Base-by-base conservation (phyloP, 1,140 invertebrate genomes). In the Hyposmocoma kahamanoa region DNA sequence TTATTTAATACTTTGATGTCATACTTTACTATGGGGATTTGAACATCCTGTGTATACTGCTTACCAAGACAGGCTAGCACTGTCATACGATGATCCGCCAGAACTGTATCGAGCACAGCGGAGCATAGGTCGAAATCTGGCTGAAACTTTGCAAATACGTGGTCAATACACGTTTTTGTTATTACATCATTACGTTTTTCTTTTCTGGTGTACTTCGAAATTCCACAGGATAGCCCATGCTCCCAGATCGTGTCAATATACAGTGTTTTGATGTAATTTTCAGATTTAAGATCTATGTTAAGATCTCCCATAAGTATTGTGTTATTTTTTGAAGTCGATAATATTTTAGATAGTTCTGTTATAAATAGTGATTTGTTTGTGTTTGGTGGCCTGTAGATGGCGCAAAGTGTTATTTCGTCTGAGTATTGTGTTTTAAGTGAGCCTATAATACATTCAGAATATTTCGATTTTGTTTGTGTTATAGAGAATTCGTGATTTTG, bases 161-260 rank as follows among this genome's bases (percentile, higher is more conserved):
- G 62, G 18, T 67, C 59, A 43, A 67, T 65, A 28, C 64, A 67
- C 15, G 62, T 56, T 52, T 61, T 67, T 24, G 59, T 66, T n/a
- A 56, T 44, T 11, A 24, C n/a, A 34, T 13, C 9, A 10, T 34
- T 34, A 8, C 4, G 8, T 34, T 9, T 13, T 34, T 34, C 3
- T 5, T 65, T 67, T 54, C 62, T 47, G n/a, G 62, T 70, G 34
- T 48, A 70, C 18, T 64, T 56, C 1, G 63, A 47, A 28, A 67
- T 58, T 57, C 64, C 64, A 62, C 63, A 69, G 42, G 52, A 62
- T 28, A 70, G 41, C 41, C 61, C 61, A 26, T 22, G 28, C 28
- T 59, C 56, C 22, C 50, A 56, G 3, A 70, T 60, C 59, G 45
- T 56, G 20, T 55, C 28, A 15, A 70, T 19, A 46, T 67, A 71